These are phyloP conservation scores for Austrolebias charrua DNA, from an alignment of 2,797 vertebrate species.

Conservation along the genomic window DNA sequence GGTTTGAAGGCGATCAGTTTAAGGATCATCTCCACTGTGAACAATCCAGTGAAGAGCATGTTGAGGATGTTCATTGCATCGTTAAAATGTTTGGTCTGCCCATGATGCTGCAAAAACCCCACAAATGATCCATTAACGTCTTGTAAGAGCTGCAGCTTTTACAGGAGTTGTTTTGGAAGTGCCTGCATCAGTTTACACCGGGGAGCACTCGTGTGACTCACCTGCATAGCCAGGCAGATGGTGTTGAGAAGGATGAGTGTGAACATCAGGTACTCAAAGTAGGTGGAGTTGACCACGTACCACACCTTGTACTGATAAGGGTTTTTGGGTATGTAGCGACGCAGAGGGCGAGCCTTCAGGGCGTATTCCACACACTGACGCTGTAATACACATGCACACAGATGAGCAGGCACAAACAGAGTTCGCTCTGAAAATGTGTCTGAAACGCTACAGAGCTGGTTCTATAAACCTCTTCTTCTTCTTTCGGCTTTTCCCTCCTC, in stretches of 20 bases:
- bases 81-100: slow-evolving; percentile 89
- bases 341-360: slow-evolving; percentile 92
- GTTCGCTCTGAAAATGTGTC: slow-evolving; percentile 8
- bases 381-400: slow-evolving; percentile 71
- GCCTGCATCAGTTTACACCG: neutral
- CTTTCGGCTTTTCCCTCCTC: too few species aligned
- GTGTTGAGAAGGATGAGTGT: slow-evolving; percentile 98
- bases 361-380: slow-evolving; percentile 99
- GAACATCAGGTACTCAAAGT: slow-evolving; percentile 99
- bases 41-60: slow-evolving; percentile 99
- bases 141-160: neutral
- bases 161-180: neutral
- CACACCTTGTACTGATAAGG: slow-evolving; percentile 99
- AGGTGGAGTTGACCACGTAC: slow-evolving; percentile 99
- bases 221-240: slow-evolving; percentile 99
- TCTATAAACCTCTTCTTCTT: too few species aligned
- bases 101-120: slow-evolving; percentile 77
- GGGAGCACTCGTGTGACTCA: slow-evolving; percentile 58
- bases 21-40: slow-evolving; percentile 99
- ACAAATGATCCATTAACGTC: slow-evolving; percentile 1
- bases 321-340: slow-evolving; percentile 99
- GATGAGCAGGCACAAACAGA: neutral
- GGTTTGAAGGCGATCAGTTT: slow-evolving; percentile 99
- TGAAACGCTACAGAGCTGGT: slow-evolving; percentile 26
- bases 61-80: slow-evolving; percentile 99